Evolutionary conservation across 2,797 vertebrate species (phyloP), one percentile per base, ranked within the genome.

Genomic region (Paratrypauchen microcephalus): DNA sequence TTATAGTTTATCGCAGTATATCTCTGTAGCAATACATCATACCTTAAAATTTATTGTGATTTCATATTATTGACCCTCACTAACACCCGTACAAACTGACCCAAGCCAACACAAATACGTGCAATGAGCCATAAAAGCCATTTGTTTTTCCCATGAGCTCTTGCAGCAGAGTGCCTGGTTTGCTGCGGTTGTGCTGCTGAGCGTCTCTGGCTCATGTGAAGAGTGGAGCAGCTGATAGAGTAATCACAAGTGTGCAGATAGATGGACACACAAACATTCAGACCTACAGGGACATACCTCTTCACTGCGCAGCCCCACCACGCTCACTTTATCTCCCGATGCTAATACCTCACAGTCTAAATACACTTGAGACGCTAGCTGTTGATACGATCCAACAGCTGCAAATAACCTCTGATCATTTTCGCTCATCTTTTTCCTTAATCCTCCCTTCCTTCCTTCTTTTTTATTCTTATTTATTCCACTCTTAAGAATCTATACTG

Each of bases 361-460:
- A 85, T 45, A 82, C 82, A 82, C 73, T 73, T n/a, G n/a, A 69
- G 71, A 78, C 75, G 73, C 66, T 74, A 62, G 73, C 19, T 71
- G 71, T 39, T 77, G 74, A 81, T 80, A 78, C 80, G 69, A 75
- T 72, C 65, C n/a, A 54, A 69, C 88, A 89, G 87, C 86, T 88
- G 86, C 62, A 30, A 12, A 18, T 15, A 26, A 11, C 8, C 19
- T n/a, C 30, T 71, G 69, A 73, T 70, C 74, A 66, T 66, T 62
- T 79, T 68, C 18, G 4, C 63, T 73, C 71, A n/a, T 39, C 72
- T 84, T 62, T 73, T 79, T 55, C 70, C 74, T 70, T 62, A 16
- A 23, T 76, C 48, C 12, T 6, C 36, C 58, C 69, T 59, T 69
- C 74, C 48, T 68, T 70, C 58, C 47, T 18, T 15, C 66, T 68